Percentiles rank a stretch among this genome's conserved stretches.
These are phyloP conservation scores for Germaria angustata DNA, from an alignment of 2,888 invertebrate species.

Conservation along the genomic window DNA sequence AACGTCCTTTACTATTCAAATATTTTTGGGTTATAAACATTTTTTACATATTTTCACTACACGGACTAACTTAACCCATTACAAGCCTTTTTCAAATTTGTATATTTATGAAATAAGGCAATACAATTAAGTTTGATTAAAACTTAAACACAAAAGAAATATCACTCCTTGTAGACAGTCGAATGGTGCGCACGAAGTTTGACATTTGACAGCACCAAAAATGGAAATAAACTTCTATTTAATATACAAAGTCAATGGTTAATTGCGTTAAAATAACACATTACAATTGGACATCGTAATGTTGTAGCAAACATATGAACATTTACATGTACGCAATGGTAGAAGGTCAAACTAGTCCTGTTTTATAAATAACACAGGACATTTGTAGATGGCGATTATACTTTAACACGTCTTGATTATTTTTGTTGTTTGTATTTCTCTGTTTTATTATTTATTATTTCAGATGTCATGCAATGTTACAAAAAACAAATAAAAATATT, in stretches of 20 bases:
- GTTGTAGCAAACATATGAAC: conserved; percentile 26
- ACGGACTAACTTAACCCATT: conserved; percentile 32
- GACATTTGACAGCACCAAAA: conserved; percentile 39
- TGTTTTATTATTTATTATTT: not conserved
- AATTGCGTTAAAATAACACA: conserved; percentile 48
- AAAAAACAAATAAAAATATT: not conserved
- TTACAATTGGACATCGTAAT: conserved; percentile 41
- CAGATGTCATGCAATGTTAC: not conserved
- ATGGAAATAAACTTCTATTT: conserved; percentile 11
- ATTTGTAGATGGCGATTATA: not conserved
- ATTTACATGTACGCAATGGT: not conserved
- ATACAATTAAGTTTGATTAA: not conserved
- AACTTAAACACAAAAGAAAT: not conserved
- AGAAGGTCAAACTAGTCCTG: conserved; percentile 17
- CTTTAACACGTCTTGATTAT: not conserved
- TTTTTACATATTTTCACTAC: not conserved
- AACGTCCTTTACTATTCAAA: conserved; percentile 33
- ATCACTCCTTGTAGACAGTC: not conserved
- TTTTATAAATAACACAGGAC: not conserved
- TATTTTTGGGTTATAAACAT: too few relatives aligned
- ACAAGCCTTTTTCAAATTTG: conserved; percentile 36
- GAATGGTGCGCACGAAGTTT: not conserved
- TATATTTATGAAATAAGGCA: conserved; percentile 12
- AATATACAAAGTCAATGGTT: conserved; percentile 38
- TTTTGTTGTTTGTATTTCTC: not conserved